Conservation (phyloP, 2,797 vertebrate species). For the Notolabrus celidotus region DNA sequence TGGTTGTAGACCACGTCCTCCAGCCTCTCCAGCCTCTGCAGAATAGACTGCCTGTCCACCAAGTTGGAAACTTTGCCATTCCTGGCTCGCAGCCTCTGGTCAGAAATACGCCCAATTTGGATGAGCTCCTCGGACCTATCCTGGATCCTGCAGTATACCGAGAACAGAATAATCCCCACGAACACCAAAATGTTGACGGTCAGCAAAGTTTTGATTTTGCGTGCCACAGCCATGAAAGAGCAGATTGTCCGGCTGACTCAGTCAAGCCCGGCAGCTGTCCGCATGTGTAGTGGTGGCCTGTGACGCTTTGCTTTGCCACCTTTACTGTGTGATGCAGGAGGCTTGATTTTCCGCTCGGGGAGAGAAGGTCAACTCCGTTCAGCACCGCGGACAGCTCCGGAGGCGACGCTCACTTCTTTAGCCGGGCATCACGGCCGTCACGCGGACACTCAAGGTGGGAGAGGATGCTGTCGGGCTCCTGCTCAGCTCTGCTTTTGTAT, state of each 20-base stretch:
- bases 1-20: conserved; percentile 99
- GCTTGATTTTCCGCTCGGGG: conserved; percentile 7
- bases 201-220: conserved; percentile 99
- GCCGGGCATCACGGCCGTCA: conserved; percentile 41
- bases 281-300: conserved; percentile 64
- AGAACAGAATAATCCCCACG: conserved; percentile 97
- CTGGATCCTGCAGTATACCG: conserved; percentile 97
- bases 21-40: conserved; percentile 95
- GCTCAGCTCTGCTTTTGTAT: conserved; percentile 10
- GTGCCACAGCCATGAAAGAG: conserved; percentile 96
- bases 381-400: conserved; percentile 83
- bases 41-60: conserved; percentile 93
- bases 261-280: conserved; percentile 82
- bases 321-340: conserved; percentile 24
- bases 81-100: conserved; percentile 90
- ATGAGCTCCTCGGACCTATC: conserved; percentile 94
- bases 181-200: conserved; percentile 98
- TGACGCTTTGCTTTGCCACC: conserved; percentile 44
- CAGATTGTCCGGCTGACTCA: conserved; percentile 73
- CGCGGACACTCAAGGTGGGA: conserved; percentile 53
- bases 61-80: conserved; percentile 89
- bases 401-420: conserved; percentile 42
- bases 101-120: conserved; percentile 90
- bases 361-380: conserved; percentile 78
- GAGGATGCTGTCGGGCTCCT: conserved; percentile 38